Base-by-base conservation (phyloP, 2,797 vertebrate species). In the Catamblyrhynchus diadema region DNA sequence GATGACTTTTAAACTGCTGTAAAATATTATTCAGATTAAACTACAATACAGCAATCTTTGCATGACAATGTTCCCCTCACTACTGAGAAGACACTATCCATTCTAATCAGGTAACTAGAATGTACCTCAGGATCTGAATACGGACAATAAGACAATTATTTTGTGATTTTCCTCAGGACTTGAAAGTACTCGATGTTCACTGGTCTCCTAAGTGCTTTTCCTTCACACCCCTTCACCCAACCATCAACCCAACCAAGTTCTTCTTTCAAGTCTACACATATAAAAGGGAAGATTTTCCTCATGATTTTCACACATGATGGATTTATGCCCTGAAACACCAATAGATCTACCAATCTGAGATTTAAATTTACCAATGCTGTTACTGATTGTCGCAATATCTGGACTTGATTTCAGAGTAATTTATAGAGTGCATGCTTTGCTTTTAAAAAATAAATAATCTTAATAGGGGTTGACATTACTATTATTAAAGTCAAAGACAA, bases 1-100 rank as follows among this genome's bases (percentile, higher is more conserved):
- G 88, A 73, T 86, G 65, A 93, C 78, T 94, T 86, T 93, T 71
- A 93, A 92, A 93, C 74, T 83, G 87, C 88, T 92, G 62, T 83
- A 96, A 95, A 96, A 59, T 89, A 72, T 50, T 30, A 75, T 88
- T 35, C 10, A 81, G 79, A 69, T 54, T 95, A 86, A 88, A 94
- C 84, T 77, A 60, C 81, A 90, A 65, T 50, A 87, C n/a, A 85
- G 48, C 30, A 88, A 80, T 94, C 61, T 92, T 74, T 88, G 88
- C 57, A 81, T 13, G 23, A 39, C 48, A 89, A 60, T 48, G 32
- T 79, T 62, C 51, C 35, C 47, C 45, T 69, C 47, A 70, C 61
- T 81, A 72, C 45, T 65, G 50, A n/a, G 77, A 91, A 89, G 88
- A 83, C 30, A 30, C 28, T 86, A 62, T 30, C 54, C 54, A 56